Evolutionary conservation across 2,113 vertebrate species (phyloP).

Genomic region (Dicerorhinus sumatrensis): DNA sequence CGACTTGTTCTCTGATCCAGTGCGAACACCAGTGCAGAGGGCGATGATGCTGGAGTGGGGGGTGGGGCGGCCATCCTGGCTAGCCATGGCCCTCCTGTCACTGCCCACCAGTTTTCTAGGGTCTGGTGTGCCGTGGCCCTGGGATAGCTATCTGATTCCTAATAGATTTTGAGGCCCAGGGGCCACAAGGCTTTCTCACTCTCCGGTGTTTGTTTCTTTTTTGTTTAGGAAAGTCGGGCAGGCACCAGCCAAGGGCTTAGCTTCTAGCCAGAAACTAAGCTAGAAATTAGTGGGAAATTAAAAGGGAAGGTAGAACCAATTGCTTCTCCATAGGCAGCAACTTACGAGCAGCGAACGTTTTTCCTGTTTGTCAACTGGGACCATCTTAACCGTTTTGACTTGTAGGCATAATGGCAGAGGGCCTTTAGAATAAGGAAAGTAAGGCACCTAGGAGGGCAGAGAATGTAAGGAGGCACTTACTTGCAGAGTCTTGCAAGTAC

Average conservation of each 20-base stretch:
- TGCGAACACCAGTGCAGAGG: neutral
- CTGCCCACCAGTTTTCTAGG: rapidly evolving
- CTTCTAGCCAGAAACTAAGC: neutral
- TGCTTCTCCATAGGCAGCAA: neutral
- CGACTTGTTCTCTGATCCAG: neutral
- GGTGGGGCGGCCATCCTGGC: neutral
- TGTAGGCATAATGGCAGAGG: neutral
- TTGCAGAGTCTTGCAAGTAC: neutral
- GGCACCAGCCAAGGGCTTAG: neutral
- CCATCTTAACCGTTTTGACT: neutral
- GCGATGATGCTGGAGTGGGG: neutral
- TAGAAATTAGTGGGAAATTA: neutral
- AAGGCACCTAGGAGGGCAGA: neutral
- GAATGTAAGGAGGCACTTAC: too few relatives aligned
- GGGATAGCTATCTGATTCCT: neutral
- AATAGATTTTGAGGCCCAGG: neutral
- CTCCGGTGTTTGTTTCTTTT: neutral
- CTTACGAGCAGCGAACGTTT: neutral
- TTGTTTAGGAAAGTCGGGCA: neutral
- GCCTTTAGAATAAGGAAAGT: neutral
- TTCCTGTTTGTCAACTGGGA: neutral
- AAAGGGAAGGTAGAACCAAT: neutral
- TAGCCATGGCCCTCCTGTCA: too few relatives aligned
- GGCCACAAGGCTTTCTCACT: neutral
- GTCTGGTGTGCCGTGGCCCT: too few relatives aligned